These are phyloP conservation scores for Gryon sp. DNA, from an alignment of 1,140 invertebrate species.

Conservation along the genomic window DNA sequence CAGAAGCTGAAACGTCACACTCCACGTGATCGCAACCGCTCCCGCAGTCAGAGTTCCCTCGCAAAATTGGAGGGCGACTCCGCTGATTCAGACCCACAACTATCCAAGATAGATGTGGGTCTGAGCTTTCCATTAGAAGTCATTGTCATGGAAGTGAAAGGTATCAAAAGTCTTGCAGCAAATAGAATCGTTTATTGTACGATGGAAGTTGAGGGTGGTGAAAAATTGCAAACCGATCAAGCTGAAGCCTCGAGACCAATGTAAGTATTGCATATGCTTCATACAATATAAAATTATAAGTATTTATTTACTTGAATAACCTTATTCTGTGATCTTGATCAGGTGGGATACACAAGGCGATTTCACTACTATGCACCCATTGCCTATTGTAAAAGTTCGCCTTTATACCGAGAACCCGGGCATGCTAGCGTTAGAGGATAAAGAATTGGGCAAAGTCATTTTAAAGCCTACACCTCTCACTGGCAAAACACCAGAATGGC, in stretches of 20 bases:
- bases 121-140: slow-evolving; percentile 98
- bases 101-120: slow-evolving; percentile 98
- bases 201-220: slow-evolving; percentile 99
- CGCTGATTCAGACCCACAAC: slow-evolving; percentile 93
- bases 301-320: too few relatives aligned
- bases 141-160: slow-evolving; percentile 98
- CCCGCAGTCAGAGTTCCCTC: slow-evolving; percentile 89
- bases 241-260: slow-evolving; percentile 99
- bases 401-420: slow-evolving; percentile 98
- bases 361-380: slow-evolving; percentile 97
- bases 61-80: slow-evolving; percentile 95
- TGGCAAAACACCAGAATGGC: slow-evolving; percentile 97
- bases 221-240: slow-evolving; percentile 99
- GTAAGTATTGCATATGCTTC: slow-evolving; percentile 85
- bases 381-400: slow-evolving; percentile 98
- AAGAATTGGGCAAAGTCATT: slow-evolving; percentile 97
- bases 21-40: slow-evolving; percentile 82
- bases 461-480: slow-evolving; percentile 94
- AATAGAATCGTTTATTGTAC: slow-evolving; percentile 99
- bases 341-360: slow-evolving; percentile 99
- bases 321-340: too few relatives aligned
- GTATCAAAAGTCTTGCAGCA: slow-evolving; percentile 96
- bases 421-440: slow-evolving; percentile 98
- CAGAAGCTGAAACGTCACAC: slow-evolving; percentile 97
- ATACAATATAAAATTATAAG: too few relatives aligned